Conservation (phyloP, 2,113 vertebrate genomes). For the Rutilus rutilus region DNA sequence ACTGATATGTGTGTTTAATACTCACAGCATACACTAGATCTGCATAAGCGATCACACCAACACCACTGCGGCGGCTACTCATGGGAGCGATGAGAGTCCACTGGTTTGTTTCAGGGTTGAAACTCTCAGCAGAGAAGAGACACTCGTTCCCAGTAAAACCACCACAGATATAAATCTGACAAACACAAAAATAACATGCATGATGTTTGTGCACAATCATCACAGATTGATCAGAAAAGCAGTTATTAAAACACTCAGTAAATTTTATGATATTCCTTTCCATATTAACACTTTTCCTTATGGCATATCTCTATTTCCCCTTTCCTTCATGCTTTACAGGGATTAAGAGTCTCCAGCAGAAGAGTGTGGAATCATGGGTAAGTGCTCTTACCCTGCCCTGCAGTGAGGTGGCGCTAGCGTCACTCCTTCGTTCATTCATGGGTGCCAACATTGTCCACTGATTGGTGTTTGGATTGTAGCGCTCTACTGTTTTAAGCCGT, state of each 20-base stretch:
- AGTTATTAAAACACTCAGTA: neutral
- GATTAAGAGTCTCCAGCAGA: too few relatives aligned
- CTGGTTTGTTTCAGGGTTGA: slow-evolving; percentile 71
- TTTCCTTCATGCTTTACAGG: neutral
- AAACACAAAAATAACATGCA: neutral
- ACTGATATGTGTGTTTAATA: neutral
- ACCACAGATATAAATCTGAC: slow-evolving; percentile 88
- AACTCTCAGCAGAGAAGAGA: slow-evolving; percentile 82
- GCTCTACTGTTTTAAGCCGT: slow-evolving; percentile 38
- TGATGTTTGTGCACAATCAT: neutral
- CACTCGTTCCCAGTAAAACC: slow-evolving; percentile 82
- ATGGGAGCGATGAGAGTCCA: slow-evolving; percentile 82
- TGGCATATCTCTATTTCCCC: neutral
- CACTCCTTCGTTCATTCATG: slow-evolving; percentile 82
- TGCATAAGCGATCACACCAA: slow-evolving; percentile 78
- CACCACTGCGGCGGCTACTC: slow-evolving; percentile 79
- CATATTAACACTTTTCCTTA: neutral
- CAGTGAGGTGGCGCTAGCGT: slow-evolving; percentile 79
- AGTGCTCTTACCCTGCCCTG: slow-evolving; percentile 73
- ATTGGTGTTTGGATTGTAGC: slow-evolving; percentile 80
- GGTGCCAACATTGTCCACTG: slow-evolving; percentile 81
- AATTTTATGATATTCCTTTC: neutral
- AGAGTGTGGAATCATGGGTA: neutral
- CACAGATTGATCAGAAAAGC: neutral
- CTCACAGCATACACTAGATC: slow-evolving; percentile 81